Conservation (phyloP, 2,113 vertebrate species). For the Vulpes vulpes region DNA sequence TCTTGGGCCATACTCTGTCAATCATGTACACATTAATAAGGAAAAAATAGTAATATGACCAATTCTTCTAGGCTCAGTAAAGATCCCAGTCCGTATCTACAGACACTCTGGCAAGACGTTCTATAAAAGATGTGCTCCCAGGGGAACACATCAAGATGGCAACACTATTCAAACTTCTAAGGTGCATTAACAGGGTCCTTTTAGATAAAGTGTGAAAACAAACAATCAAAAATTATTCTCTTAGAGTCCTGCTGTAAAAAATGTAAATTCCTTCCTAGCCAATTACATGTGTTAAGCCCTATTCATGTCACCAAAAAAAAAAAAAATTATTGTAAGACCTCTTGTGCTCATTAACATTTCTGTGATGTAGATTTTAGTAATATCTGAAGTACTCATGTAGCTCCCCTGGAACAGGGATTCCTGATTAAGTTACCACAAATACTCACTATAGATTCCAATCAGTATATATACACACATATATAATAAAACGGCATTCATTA, state of each 20-base stretch:
- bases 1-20: not conserved
- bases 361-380: not conserved
- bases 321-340: not conserved
- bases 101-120: not conserved
- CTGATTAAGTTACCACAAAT: not conserved
- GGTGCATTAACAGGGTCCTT: not conserved
- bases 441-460: not conserved
- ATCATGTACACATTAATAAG: not conserved
- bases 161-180: not conserved
- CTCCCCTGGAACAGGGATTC: not conserved
- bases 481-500: not conserved
- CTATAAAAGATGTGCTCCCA: not conserved
- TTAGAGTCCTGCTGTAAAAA: not conserved
- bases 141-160: not conserved
- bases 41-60: not conserved
- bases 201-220: not conserved
- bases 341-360: not conserved
- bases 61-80: not conserved
- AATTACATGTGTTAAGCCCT: not conserved
- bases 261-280: not conserved
- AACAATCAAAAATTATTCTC: not conserved
- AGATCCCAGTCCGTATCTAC: rapidly evolving
- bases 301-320: not conserved
- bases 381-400: not conserved
- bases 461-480: not conserved